Evolutionary conservation across 2,113 vertebrate species (phyloP).

Genomic region (Corythornis madagascariensis): DNA sequence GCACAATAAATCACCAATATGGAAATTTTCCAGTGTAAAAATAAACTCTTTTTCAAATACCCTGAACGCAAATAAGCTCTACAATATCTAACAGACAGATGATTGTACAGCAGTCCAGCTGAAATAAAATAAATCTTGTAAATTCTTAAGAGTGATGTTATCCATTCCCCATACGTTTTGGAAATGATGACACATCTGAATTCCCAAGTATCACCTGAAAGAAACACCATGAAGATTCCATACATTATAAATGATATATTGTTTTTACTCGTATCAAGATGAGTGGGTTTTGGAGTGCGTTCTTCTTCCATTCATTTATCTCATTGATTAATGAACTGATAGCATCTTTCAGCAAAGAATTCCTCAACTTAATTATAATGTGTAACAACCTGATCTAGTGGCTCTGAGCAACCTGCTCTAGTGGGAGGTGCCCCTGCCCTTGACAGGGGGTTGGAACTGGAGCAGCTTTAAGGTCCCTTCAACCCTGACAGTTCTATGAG

Average conservation of each 20-base stretch:
- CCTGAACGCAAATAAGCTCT: not conserved
- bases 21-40: slow-evolving; percentile 29
- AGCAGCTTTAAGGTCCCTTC: too few relatives aligned
- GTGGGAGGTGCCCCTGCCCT: too few relatives aligned
- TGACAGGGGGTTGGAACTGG: too few relatives aligned
- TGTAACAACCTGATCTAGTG: too few relatives aligned
- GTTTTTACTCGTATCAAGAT: not conserved
- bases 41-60: not conserved
- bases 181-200: not conserved
- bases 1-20: slow-evolving; percentile 29
- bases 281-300: not conserved
- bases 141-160: not conserved
- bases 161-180: not conserved
- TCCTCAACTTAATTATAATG: not conserved
- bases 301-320: not conserved
- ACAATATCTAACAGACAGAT: not conserved
- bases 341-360: not conserved
- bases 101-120: not conserved
- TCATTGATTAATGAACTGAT: not conserved
- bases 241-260: not conserved
- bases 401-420: too few relatives aligned
- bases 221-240: not conserved
- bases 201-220: not conserved
- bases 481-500: too few relatives aligned
- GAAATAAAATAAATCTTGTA: not conserved